Evolutionary conservation across 2,888 invertebrate genomes (phyloP), one percentile per base, ranked within the genome.

Genomic region (Alitta virens): DNA sequence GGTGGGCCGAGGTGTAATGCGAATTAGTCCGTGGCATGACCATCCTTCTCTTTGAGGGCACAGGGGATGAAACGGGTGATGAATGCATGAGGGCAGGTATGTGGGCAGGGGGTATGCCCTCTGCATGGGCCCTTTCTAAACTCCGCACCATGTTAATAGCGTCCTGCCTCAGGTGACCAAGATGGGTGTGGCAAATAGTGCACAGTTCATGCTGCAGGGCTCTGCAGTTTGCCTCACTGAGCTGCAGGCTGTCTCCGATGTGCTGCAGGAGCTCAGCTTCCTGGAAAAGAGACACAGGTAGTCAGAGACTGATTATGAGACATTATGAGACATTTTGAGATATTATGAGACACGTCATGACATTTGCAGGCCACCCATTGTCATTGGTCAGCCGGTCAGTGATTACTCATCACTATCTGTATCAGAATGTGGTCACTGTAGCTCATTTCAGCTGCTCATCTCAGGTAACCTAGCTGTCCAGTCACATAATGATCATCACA

Each of bases 101-200:
- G 56, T 67, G 71, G 51, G 72, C 64, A 43, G 43, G 64, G 43
- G 65, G 58, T 18, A 42, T 52, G 33, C 46, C 49, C 23, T 40
- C 42, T 46, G 60, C 46, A 65, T 76, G 76, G 23, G 76, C 74
- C 46, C 75, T 72, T 57, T 77, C 75, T 56, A 77, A 73, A 58
- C 74, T 74, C 65, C 75, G 73, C 23, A 78, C 74, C 75, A 76
- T 76, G 26, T 71, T 71, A 26, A 75, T 66, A 3, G 77, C 77
- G 65, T 78, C 77, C 56, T 73, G 72, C 53, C 75, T 74, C 51
- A 78, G 71, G 51, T 73, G 74, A 1, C 60, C 63, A 26, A 75
- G 63, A 42, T 71, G 72, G 0, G 77, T 76, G 63, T 75, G 73
- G 67, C 78, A 78, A 9, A 74, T 73, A 26, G 72, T 72, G 70